These are phyloP conservation scores for Chironomus riparius DNA, from an alignment of 2,888 invertebrate species.

Conservation along the genomic window DNA sequence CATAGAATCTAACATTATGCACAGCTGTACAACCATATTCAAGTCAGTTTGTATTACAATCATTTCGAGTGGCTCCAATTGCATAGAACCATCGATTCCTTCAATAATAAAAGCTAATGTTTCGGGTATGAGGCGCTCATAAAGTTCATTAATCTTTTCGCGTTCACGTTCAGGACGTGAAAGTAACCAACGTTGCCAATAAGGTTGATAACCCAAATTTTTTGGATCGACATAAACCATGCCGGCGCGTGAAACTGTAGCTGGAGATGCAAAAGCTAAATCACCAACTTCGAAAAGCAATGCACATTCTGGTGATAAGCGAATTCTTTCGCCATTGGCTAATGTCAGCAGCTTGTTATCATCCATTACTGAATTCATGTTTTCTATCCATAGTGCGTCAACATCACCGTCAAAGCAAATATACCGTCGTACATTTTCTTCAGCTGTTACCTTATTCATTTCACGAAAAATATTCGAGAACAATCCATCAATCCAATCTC, in stretches of 20 bases:
- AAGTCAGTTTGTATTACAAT: conserved; percentile 78
- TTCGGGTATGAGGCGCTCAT: conserved; percentile 65
- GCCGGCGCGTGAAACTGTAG: conserved; percentile 84
- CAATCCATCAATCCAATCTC: conserved; percentile 90
- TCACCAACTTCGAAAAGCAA: conserved; percentile 86
- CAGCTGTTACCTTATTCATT: conserved; percentile 67
- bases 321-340: conserved; percentile 82
- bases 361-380: conserved; percentile 97
- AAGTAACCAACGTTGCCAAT: conserved; percentile 74
- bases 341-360: conserved; percentile 83
- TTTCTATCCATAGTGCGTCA: conserved; percentile 91
- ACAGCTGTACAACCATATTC: conserved; percentile 79
- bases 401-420: conserved; percentile 91
- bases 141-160: conserved; percentile 49
- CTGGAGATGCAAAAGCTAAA: conserved; percentile 82
- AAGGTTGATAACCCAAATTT: conserved; percentile 77
- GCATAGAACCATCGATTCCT: conserved; percentile 62
- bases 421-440: conserved; percentile 66
- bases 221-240: conserved; percentile 93
- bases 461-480: conserved; percentile 86
- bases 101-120: conserved; percentile 64
- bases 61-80: conserved; percentile 63
- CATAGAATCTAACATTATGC: conserved; percentile 68
- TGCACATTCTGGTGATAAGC: conserved; percentile 70
- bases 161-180: conserved; percentile 47